Base-by-base conservation (phyloP, 2,888 invertebrate genomes). In the Malacosoma neustria region DNA sequence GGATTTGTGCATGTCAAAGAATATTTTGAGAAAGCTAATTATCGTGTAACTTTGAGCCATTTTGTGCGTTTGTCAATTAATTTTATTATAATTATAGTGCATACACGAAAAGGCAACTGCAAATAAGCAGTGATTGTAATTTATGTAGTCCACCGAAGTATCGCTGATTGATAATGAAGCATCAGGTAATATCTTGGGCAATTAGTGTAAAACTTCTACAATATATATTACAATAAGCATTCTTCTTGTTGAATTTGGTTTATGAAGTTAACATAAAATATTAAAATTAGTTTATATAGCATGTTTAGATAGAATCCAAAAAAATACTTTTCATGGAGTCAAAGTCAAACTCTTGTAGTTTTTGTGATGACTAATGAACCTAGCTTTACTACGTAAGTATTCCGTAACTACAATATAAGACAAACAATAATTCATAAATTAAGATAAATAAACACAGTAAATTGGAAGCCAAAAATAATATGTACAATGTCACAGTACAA, bases 311-410 rank as follows among this genome's bases (percentile, higher is more conserved):
- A 55, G 43, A 47, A 54, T 45, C 55, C 51, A 47, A 54, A 51
- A 71, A 67, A 57, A 72, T 75, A 71, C 51, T 52, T 38, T 58
- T 71, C 71, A 71, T 69, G 57, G 69, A 71, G 61, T 82, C 85
- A 85, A 85, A 85, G 85, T 85, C 85, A 85, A 85, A 85, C 85
- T 85, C 85, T 84, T 80, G 65, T 73, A 67, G 71, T 43, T 60
- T 61, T 67, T 72, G 69, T 76, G 73, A 79, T 79, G 79, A 52
- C 65, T 46, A 22, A 77, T 79, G 75, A 68, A 60, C 76, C 73
- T 76, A 68, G 76, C 73, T 50, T 64, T 49, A 60, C 75, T 76
- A 80, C 71, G 47, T 54, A 57, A 58, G 65, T 46, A 61, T 44
- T 51, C 65, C 54, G 57, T 63, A 59, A 57, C 49, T 57, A 42